Conservation (phyloP, 2,888 invertebrate species). For the Dysmachus trigonus region DNA sequence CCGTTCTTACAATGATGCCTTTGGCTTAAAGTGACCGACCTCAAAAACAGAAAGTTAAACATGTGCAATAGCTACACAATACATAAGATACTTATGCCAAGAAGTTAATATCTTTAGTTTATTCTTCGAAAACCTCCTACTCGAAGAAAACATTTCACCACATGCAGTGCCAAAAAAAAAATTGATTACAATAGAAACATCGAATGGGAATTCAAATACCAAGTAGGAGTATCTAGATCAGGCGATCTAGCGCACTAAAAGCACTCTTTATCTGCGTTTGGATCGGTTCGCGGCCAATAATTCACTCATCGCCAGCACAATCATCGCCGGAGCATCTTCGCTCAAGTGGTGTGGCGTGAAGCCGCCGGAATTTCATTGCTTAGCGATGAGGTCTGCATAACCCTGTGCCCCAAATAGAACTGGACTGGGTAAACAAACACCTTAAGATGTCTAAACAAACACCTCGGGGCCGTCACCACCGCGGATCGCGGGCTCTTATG, state of each 20-base stretch:
- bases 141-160: not conserved
- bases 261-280: not conserved
- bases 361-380: not conserved
- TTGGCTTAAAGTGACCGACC: too few species aligned
- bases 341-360: not conserved
- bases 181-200: not conserved
- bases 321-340: not conserved
- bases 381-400: not conserved
- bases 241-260: not conserved
- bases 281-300: not conserved
- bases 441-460: slow-evolving; percentile 8
- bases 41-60: too few species aligned
- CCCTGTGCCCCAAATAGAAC: slow-evolving; percentile 28
- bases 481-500: not conserved
- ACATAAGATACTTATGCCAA: too few species aligned
- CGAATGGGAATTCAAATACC: too few species aligned
- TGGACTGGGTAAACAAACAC: slow-evolving; percentile 16
- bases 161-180: not conserved
- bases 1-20: too few species aligned
- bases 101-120: too few species aligned
- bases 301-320: not conserved
- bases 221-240: not conserved
- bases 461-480: not conserved
- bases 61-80: too few species aligned
- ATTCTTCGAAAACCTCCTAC: not conserved